These are phyloP conservation scores for Andrena cerasifolii DNA, from an alignment of 1,140 invertebrate species.

Conservation along the genomic window DNA sequence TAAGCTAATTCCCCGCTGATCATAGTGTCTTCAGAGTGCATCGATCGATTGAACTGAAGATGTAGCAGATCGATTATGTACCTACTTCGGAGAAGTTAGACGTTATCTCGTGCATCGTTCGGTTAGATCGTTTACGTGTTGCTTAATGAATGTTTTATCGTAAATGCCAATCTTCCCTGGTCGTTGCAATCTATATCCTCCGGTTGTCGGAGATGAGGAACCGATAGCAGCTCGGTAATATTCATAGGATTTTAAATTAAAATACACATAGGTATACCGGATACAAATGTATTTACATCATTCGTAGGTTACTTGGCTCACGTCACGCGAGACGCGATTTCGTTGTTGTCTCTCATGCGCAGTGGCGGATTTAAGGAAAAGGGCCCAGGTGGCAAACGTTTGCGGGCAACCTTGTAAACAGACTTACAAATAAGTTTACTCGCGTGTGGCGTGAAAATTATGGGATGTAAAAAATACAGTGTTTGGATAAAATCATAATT, in stretches of 20 bases:
- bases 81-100: conserved; percentile 23
- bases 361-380: too few relatives aligned
- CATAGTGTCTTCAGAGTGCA: background rate
- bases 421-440: too few relatives aligned
- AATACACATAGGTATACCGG: background rate
- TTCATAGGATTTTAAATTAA: conserved; percentile 16
- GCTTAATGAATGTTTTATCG: conserved; percentile 43
- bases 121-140: conserved; percentile 34
- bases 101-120: conserved; percentile 29
- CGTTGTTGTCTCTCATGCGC: too few relatives aligned
- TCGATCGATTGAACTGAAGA: background rate
- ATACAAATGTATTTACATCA: background rate
- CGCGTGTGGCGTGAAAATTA: too few relatives aligned
- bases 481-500: too few relatives aligned
- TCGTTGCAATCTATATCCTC: conserved; percentile 18
- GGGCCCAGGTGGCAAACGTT: too few relatives aligned
- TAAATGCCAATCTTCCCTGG: conserved; percentile 27
- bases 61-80: background rate
- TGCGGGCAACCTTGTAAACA: too few relatives aligned
- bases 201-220: background rate
- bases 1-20: too few relatives aligned
- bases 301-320: background rate
- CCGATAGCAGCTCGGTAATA: background rate
- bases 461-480: too few relatives aligned
- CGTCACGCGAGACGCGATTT: too few relatives aligned